Percentiles rank a stretch among this genome's conserved stretches.
These are phyloP conservation scores for Trichomycterus rosablanca DNA, from an alignment of 2,113 vertebrate genomes.

Conservation along the genomic window DNA sequence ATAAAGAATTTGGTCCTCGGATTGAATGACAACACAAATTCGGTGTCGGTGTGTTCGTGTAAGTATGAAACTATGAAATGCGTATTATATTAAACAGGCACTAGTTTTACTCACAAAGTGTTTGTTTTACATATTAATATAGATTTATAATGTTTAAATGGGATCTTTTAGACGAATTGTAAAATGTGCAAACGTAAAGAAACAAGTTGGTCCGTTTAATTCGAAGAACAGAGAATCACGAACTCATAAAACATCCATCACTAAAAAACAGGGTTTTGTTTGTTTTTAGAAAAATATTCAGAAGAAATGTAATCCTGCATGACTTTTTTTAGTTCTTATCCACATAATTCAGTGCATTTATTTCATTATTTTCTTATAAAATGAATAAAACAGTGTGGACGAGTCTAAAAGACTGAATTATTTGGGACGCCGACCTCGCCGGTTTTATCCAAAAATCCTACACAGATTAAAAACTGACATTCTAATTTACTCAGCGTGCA, in stretches of 20 bases:
- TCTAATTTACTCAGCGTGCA: constrained; percentile 44
- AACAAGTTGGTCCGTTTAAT: constrained; percentile 68
- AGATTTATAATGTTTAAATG: background rate
- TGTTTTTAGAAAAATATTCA: constrained; percentile 40
- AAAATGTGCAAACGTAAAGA: constrained; percentile 64
- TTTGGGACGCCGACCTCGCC: background rate
- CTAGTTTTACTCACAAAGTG: constrained; percentile 13
- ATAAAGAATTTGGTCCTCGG: constrained; percentile 47
- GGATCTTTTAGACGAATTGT: background rate
- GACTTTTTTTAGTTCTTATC: too few relatives aligned
- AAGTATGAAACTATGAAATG: constrained; percentile 20
- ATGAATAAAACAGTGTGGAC: background rate
- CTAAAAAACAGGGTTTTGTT: background rate
- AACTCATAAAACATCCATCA: background rate
- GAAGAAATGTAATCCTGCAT: constrained; percentile 42
- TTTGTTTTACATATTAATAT: too few relatives aligned
- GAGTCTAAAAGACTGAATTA: background rate
- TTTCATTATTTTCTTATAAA: background rate
- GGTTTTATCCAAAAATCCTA: constrained; percentile 12
- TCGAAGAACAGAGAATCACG: constrained; percentile 53
- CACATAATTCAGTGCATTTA: constrained; percentile 40
- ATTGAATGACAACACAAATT: constrained; percentile 23
- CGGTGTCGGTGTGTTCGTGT: background rate
- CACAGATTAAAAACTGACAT: constrained; percentile 55
- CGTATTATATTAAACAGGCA: constrained; percentile 25